Conservation (phyloP, 1,140 invertebrate genomes). For the Pseudomyrmex gracilis region DNA sequence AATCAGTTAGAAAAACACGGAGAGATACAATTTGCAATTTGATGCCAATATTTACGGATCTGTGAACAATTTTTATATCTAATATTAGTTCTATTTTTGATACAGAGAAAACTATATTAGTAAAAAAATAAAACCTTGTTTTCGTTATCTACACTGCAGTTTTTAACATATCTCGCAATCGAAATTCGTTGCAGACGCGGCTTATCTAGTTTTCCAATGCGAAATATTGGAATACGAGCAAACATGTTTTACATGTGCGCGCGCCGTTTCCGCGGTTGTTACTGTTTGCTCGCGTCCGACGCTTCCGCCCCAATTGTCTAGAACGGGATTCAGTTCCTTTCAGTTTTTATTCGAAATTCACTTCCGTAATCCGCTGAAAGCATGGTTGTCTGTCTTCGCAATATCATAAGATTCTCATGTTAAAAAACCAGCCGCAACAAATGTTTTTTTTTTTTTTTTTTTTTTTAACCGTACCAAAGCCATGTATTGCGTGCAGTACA, state of each 20-base stretch:
- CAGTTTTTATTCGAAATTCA: conserved; percentile 43
- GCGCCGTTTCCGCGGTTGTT: conserved; percentile 44
- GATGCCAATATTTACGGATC: background rate
- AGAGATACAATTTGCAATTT: too few relatives aligned
- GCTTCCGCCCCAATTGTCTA: conserved; percentile 55
- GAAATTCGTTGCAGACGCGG: conserved; percentile 43
- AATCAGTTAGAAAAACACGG: too few relatives aligned
- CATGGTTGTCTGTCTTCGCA: conserved; percentile 1
- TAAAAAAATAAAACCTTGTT: conserved; percentile 21
- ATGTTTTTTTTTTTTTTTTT: background rate
- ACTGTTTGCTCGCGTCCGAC: conserved; percentile 47
- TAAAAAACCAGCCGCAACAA: background rate
- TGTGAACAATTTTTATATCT: background rate
- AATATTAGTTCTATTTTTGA: background rate
- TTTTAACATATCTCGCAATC: conserved; percentile 48
- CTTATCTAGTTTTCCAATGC: conserved; percentile 59
- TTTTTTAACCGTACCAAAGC: background rate
- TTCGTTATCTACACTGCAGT: background rate
- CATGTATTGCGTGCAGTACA: background rate
- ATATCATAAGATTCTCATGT: background rate
- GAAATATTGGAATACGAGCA: conserved; percentile 56
- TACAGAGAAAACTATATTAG: conserved; percentile 22
- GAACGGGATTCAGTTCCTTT: conserved; percentile 41
- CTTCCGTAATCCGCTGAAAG: conserved; percentile 18
- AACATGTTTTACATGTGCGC: conserved; percentile 54